Evolutionary conservation across 2,888 invertebrate species (phyloP).

Genomic region (Xanthorhoe designata): DNA sequence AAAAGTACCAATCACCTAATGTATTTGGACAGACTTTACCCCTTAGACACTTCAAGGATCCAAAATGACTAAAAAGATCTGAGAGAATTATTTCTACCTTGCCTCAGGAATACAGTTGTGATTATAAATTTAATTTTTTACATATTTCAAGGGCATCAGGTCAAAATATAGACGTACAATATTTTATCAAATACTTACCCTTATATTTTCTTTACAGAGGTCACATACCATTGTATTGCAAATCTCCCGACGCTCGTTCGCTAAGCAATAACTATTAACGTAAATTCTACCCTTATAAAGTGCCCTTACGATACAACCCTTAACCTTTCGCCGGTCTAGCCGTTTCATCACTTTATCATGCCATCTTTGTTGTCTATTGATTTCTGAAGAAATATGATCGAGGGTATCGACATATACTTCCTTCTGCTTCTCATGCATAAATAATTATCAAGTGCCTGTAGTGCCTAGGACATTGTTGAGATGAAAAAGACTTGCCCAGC

Average conservation of each 20-base stretch:
- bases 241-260: constrained; percentile 28
- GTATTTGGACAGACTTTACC: no score
- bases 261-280: constrained; percentile 36
- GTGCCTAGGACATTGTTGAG: no score
- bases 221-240: constrained; percentile 29
- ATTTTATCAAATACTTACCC: constrained; percentile 3
- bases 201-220: constrained; percentile 12
- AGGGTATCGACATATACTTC: background rate
- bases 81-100: no score
- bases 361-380: constrained; percentile 30
- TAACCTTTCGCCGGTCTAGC: constrained; percentile 38
- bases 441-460: no score
- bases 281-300: constrained; percentile 52
- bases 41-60: no score
- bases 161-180: background rate
- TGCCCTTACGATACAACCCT: constrained; percentile 49
- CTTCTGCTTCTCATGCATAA: no score
- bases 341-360: constrained; percentile 30
- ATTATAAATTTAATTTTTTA: no score
- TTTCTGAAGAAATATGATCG: constrained; percentile 10
- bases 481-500: no score
- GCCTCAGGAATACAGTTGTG: background rate
- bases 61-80: no score
- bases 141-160: background rate
- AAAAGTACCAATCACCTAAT: no score